Base-by-base conservation (phyloP, 37 sponge, comb jelly and placozoan genomes). In the Chondrosia reniformis region DNA sequence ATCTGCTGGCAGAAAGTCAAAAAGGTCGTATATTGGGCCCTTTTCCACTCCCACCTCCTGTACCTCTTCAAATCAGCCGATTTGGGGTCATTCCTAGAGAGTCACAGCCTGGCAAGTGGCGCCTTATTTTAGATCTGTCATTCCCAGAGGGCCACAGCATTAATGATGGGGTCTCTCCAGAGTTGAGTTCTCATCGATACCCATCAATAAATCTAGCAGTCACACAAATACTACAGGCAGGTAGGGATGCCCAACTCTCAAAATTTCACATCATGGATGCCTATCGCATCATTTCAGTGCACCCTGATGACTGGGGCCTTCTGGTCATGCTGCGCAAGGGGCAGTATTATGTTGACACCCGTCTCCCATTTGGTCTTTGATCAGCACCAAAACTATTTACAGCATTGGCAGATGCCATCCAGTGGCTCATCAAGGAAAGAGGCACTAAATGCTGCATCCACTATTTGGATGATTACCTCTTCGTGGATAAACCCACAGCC, bases 81-180 rank as follows among this genome's bases (percentile, higher is more conserved):
- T 79, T 79, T 45, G 79, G 79, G 33, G 79, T 79, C 7, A 79
- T 79, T 33, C 79, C 79, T 0, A 79, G 65, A n/a, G 43, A 65
- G 44, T 28, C 57, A 8, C 44, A 46, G n/a, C 75, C 82, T 0
- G 74, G 74, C 6, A 71, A 74, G 45, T 83, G 65, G 67, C 76
- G 77, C 38, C 55, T 83, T 24, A 75, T 83, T 13, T 36, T 62
- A 0, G 77, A 83, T 55, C 77, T 83, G 22, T 83, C 83, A 15
- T 31, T 45, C 34, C 83, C 83, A 21, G 22, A 30, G 0, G 61
- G 58, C 0, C 34, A 38, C 15, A 84, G 84, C 41, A 59, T 84
- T 24, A 84, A 84, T 45, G 79, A 84, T 32, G 84, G 72, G 33
- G n/a, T 56, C 58, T 6, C 58, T 28, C 27, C 27, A 28, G 58